Evolutionary conservation across 2,797 vertebrate genomes (phyloP).

Genomic region (Cottoperca gobio): DNA sequence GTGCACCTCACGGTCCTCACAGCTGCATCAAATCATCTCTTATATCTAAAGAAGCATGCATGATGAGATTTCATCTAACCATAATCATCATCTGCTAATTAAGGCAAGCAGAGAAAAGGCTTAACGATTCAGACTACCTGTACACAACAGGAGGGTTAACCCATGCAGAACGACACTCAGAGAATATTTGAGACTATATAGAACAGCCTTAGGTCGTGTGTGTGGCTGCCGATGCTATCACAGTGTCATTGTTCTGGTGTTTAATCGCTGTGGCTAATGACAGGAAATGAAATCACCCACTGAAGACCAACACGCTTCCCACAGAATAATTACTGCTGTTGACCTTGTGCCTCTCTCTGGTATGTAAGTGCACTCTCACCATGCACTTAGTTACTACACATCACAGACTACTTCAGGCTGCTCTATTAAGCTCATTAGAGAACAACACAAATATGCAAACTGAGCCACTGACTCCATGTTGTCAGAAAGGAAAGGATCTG

Average conservation of each 20-base stretch:
- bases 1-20: no score
- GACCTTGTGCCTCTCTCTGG: slow-evolving; percentile 71
- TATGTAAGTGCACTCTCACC: slow-evolving; percentile 46
- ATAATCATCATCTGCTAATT: slow-evolving; percentile 25
- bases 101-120: neutral
- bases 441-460: slow-evolving; percentile 21
- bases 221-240: slow-evolving; percentile 62
- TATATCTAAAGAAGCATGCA: neutral
- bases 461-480: neutral
- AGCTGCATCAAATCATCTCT: neutral
- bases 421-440: slow-evolving; percentile 42
- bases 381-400: slow-evolving; percentile 41
- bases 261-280: slow-evolving; percentile 81
- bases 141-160: slow-evolving; percentile 29
- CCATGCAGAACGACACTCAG: slow-evolving; percentile 35
- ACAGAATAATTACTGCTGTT: slow-evolving; percentile 75
- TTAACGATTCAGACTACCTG: slow-evolving; percentile 13
- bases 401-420: slow-evolving; percentile 12
- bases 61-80: slow-evolving; percentile 5
- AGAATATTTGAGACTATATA: slow-evolving; percentile 20
- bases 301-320: slow-evolving; percentile 67
- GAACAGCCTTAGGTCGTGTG: slow-evolving; percentile 53
- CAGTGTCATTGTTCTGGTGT: slow-evolving; percentile 70
- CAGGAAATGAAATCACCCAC: slow-evolving; percentile 77
- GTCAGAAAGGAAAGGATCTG: slow-evolving; percentile 16